phyloP scores from a whole-genome alignment of 2,888 invertebrate species.

The Limnephilus lunatus region DNA sequence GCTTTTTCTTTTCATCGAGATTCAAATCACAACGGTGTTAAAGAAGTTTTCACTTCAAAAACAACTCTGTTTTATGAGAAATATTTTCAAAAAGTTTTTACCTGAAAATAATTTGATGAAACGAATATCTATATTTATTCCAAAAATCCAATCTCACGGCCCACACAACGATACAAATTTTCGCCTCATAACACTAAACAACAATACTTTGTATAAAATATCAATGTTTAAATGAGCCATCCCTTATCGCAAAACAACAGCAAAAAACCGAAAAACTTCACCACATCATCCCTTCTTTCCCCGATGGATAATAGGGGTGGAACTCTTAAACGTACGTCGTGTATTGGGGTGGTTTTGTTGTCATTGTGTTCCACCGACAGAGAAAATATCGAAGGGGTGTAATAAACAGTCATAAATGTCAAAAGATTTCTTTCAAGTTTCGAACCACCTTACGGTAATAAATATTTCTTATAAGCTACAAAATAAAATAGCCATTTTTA shows the following conservation, averaged over 20 bases:
- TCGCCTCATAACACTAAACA: background rate
- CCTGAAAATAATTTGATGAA: background rate
- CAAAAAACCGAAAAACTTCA: background rate
- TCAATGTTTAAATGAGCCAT: constrained; percentile 11
- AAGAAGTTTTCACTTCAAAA: no score
- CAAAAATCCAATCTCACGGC: constrained; percentile 13
- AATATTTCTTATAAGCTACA: constrained; percentile 8
- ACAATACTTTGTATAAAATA: constrained; percentile 35
- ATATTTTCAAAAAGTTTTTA: background rate
- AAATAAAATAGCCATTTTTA: background rate
- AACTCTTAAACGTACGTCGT: constrained; percentile 6
- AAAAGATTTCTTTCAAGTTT: constrained; percentile 32
- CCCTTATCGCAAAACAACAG: background rate
- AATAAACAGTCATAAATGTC: constrained; percentile 56
- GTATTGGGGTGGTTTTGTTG: constrained; percentile 30
- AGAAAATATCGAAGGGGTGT: constrained; percentile 41
- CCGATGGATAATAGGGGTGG: constrained; percentile 6
- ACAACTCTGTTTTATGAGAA: no score
- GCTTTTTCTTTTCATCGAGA: no score
- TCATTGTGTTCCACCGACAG: constrained; percentile 48
- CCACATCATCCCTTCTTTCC: background rate
- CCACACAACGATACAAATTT: background rate
- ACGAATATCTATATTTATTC: background rate
- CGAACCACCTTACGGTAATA: background rate
- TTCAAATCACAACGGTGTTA: no score